Base-by-base conservation (phyloP, 2,888 invertebrate genomes). In the Eupithecia subumbrata region DNA sequence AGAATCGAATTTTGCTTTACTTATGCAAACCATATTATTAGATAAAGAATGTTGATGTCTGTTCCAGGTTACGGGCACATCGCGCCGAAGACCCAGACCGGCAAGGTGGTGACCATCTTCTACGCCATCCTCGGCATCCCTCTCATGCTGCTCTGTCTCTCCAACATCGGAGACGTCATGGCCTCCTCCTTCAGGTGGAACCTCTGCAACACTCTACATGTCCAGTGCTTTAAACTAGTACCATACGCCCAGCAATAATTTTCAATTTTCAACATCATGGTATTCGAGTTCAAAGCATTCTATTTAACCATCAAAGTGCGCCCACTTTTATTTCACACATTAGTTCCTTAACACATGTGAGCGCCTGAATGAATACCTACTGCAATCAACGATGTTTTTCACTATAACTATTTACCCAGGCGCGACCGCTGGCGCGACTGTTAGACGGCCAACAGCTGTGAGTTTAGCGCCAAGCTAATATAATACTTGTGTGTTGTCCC, bases 101-200 rank as follows among this genome's bases (percentile, higher is more conserved):
- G 99, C 64, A 99, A 99, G 92, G 97, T 99, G 81, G 97, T 98
- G 81, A 99, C 99, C 18, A 99, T 99, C 86, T 97, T 99, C 90
- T 99, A 99, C 92, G 99, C 99, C 37, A 98, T 99, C 88, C 95
- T 99, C 81, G 99, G 98, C 69, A 99, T 99, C 83, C 99, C 99
- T 0, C 95, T 99, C 81, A 99, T 99, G 98, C 96, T 99, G 84
- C 96, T 99, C 25, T 99, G 99, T 85, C 96, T 99, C 81, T 98
- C 98, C 73, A 98, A 98, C 92, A 98, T 98, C 84, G 98, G 98
- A 9, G 98, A 98, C 89, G 97, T 98, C 80, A 98, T 98, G 98
- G 98, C 98, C 1, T 98, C 98, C 68, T 98, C 98, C 11, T 98
- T 98, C 95, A 96, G 97, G 96, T 90, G 14, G 64, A 25, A 16